A percentile compares a stretch with the other conserved stretches of the same genome.
phyloP scores from a whole-genome alignment of 2,888 invertebrate species.

The Digitonthophagus gazella region DNA sequence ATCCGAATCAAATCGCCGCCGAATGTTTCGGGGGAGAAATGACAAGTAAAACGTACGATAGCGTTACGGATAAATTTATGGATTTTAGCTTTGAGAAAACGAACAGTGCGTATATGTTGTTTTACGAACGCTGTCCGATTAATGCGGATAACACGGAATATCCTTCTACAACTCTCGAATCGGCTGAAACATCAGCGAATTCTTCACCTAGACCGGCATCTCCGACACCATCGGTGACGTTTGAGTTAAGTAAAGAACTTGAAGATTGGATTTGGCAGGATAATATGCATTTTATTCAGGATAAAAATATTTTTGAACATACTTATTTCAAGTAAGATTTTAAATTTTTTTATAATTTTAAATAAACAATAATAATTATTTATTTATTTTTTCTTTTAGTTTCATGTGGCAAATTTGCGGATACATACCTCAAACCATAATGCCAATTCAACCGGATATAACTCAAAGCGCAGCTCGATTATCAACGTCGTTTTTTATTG shows the following conservation, averaged over 20 bases:
- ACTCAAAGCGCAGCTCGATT: slow-evolving; percentile 84
- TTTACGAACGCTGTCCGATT: slow-evolving; percentile 78
- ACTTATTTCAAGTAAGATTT: slow-evolving; percentile 82
- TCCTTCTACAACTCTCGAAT: slow-evolving; percentile 42
- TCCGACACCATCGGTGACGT: slow-evolving; percentile 39
- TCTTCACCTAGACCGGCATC: slow-evolving; percentile 25
- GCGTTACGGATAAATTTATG: slow-evolving; percentile 95
- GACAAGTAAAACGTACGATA: slow-evolving; percentile 96
- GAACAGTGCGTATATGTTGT: slow-evolving; percentile 96
- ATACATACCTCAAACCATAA: slow-evolving; percentile 85
- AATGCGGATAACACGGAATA: slow-evolving; percentile 42
- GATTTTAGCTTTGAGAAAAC: slow-evolving; percentile 98
- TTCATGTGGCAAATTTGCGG: slow-evolving; percentile 97
- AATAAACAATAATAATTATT: not conserved
- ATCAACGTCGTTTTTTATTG: slow-evolving; percentile 91
- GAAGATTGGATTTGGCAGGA: slow-evolving; percentile 98
- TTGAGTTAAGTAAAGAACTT: slow-evolving; percentile 73
- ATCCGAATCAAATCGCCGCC: slow-evolving; percentile 89
- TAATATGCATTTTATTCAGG: slow-evolving; percentile 92
- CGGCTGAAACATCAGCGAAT: slow-evolving; percentile 34
- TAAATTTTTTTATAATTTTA: not conserved
- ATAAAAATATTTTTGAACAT: slow-evolving; percentile 94
- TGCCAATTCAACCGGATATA: slow-evolving; percentile 74
- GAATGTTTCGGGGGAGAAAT: slow-evolving; percentile 98
- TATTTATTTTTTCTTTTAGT: slow-evolving; percentile 53